Percentiles rank a stretch among this genome's conserved stretches.
Conservation (phyloP, 2,888 invertebrate species). For the Temnothorax ravouxi region DNA sequence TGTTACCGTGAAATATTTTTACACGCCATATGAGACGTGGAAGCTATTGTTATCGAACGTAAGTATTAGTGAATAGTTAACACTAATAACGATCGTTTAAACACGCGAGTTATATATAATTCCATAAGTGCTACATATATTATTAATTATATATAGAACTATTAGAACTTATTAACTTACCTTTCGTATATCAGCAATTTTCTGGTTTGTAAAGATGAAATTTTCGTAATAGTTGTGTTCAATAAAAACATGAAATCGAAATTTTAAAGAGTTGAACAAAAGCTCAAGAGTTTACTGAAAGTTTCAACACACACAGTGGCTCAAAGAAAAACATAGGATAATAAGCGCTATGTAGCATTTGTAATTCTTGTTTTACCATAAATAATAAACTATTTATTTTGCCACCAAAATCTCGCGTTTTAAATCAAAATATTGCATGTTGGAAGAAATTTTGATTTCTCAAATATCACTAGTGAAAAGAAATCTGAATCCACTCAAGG, state of each 20-base stretch:
- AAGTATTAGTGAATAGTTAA: slow-evolving; percentile 33
- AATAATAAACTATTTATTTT: slow-evolving; percentile 49
- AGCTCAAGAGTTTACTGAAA: slow-evolving; percentile 22
- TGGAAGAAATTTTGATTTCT: slow-evolving; percentile 13
- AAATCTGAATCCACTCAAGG: slow-evolving; percentile 74
- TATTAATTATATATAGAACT: slow-evolving; percentile 25
- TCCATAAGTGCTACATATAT: slow-evolving; percentile 19
- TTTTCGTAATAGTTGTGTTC: not conserved
- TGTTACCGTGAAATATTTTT: slow-evolving; percentile 51
- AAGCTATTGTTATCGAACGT: slow-evolving; percentile 31
- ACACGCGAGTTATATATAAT: slow-evolving; percentile 1
- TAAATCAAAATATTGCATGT: not conserved
- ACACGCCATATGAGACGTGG: slow-evolving; percentile 22
- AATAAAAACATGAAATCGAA: slow-evolving; percentile 3
- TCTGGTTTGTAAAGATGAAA: not conserved
- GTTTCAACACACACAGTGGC: not conserved
- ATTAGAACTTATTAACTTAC: slow-evolving; percentile 9
- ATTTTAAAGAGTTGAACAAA: not conserved
- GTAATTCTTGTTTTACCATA: slow-evolving; percentile 22
- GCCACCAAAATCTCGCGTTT: not conserved
- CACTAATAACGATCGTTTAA: slow-evolving; percentile 12
- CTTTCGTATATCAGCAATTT: not conserved
- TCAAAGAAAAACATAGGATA: slow-evolving; percentile 20
- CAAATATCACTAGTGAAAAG: not conserved
- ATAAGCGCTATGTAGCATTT: slow-evolving; percentile 26